Conservation (phyloP, 1,140 invertebrate species). For the Aphis craccivora region DNA sequence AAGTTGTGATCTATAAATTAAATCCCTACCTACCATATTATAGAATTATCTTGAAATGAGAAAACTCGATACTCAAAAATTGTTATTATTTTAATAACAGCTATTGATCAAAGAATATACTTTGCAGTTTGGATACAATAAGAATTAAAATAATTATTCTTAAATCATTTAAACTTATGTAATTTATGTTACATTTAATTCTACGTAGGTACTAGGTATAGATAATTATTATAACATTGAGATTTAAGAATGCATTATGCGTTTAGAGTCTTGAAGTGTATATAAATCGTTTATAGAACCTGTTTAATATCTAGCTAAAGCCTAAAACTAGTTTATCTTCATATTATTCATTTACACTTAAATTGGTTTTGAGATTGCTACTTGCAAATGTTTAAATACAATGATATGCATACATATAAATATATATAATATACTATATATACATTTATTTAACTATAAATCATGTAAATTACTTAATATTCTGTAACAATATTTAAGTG, state of each 20-base stretch:
- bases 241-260: not conserved
- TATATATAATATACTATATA: not conserved
- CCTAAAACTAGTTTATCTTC: constrained; percentile 14
- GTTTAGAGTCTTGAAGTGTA: not conserved
- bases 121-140: not conserved
- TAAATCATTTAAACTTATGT: not conserved
- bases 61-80: not conserved
- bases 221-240: not conserved
- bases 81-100: not conserved
- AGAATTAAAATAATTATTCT: not conserved
- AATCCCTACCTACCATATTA: not conserved
- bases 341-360: not conserved
- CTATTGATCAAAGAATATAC: not conserved
- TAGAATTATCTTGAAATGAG: not conserved
- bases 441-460: not conserved
- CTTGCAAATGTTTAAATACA: not conserved
- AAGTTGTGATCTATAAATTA: not conserved
- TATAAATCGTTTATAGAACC: not conserved
- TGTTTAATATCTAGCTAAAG: not conserved
- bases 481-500: not conserved
- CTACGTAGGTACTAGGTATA: no score
- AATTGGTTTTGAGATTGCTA: not conserved
- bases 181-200: not conserved
- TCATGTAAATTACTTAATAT: not conserved
- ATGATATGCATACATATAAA: not conserved